Percentiles rank a stretch among this genome's conserved stretches.
Evolutionary conservation across 1,140 invertebrate species (phyloP).

Genomic region (Drosophila miranda): DNA sequence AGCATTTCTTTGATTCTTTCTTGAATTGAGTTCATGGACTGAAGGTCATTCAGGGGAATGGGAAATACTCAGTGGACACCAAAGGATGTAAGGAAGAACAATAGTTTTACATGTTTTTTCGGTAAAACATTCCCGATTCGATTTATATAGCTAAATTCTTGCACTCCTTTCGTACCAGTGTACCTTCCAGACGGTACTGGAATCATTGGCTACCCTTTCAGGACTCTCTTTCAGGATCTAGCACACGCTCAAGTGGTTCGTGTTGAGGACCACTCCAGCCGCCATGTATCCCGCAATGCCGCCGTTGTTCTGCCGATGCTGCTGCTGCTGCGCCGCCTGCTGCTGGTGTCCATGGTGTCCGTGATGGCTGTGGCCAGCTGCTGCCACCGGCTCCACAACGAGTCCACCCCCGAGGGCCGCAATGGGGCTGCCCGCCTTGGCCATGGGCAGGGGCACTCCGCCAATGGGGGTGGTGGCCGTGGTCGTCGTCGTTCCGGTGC

Average conservation of each 20-base stretch:
- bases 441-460: slow-evolving; percentile 39
- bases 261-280: slow-evolving; percentile 77
- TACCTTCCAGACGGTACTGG: no score
- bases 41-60: no score
- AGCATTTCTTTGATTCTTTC: no score
- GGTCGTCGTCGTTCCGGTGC: slow-evolving; percentile 68
- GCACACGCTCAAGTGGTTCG: slow-evolving; percentile 81
- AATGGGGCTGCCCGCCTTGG: slow-evolving; percentile 59
- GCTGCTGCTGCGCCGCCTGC: slow-evolving; percentile 33
- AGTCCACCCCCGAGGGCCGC: slow-evolving; percentile 48
- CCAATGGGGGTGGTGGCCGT: slow-evolving; percentile 76
- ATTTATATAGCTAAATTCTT: no score
- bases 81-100: no score
- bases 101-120: no score
- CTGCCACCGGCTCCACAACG: slow-evolving; percentile 37
- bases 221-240: slow-evolving; percentile 40
- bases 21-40: no score
- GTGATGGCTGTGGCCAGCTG: slow-evolving; percentile 36
- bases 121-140: no score
- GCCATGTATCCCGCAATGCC: slow-evolving; percentile 68
- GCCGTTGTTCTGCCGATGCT: slow-evolving; percentile 51
- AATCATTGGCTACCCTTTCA: background rate
- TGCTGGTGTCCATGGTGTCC: slow-evolving; percentile 44
- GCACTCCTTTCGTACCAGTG: no score
- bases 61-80: no score